Percentiles rank a stretch among this genome's conserved stretches.
Evolutionary conservation across 2,888 invertebrate species (phyloP).

Genomic region (Drosophila fungiperda): DNA sequence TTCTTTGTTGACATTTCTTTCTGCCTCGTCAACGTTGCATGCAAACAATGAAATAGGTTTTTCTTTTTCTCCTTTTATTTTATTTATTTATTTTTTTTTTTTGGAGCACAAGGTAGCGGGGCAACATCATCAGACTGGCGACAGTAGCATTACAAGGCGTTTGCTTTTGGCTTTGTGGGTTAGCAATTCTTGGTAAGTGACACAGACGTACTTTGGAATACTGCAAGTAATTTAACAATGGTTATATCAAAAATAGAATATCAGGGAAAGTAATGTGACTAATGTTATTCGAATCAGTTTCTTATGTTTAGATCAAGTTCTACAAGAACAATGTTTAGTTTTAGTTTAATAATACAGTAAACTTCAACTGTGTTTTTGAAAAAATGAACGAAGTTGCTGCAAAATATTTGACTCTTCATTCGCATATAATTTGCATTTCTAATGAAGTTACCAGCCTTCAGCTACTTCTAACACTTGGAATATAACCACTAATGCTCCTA

Average conservation of each 20-base stretch:
- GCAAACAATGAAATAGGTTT: slow-evolving; percentile 63
- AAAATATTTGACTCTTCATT: neutral
- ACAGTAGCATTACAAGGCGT: slow-evolving; percentile 71
- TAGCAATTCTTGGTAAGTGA: slow-evolving; percentile 64
- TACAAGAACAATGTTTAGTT: neutral
- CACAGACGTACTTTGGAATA: slow-evolving; percentile 26
- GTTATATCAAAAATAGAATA: neutral
- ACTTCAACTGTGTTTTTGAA: neutral
- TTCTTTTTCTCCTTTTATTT: slow-evolving; percentile 12
- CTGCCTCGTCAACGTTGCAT: slow-evolving; percentile 72
- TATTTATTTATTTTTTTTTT: neutral
- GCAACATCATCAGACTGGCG: slow-evolving; percentile 51
- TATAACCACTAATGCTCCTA: slow-evolving; percentile 39
- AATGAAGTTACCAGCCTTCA: slow-evolving; percentile 55
- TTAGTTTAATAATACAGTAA: neutral
- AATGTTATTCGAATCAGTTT: neutral
- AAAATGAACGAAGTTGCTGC: neutral
- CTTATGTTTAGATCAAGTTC: neutral
- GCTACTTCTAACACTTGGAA: slow-evolving; percentile 13
- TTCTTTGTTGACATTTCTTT: slow-evolving; percentile 68
- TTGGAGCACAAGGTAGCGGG: slow-evolving; percentile 19
- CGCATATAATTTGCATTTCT: slow-evolving; percentile 54
- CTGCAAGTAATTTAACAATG: neutral
- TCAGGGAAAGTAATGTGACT: neutral
- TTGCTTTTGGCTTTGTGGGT: slow-evolving; percentile 55